Evolutionary conservation across 2,797 vertebrate species (phyloP).

Genomic region (Squalus acanthias): DNA sequence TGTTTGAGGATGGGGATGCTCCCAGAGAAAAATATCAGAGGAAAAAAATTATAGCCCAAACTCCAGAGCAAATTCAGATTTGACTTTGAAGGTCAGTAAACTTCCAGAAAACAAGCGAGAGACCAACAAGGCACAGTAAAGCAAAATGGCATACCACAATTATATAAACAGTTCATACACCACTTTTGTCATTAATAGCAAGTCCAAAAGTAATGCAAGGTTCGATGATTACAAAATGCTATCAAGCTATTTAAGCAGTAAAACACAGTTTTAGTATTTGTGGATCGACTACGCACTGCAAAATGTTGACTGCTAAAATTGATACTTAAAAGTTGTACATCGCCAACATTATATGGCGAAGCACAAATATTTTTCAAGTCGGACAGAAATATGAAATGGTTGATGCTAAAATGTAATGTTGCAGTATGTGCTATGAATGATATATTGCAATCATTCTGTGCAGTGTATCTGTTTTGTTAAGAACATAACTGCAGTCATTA

Average conservation of each 20-base stretch:
- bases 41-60: not conserved
- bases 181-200: not conserved
- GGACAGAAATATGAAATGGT: not conserved
- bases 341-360: not conserved
- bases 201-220: not conserved
- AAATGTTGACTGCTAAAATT: not conserved
- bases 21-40: not conserved
- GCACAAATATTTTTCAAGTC: not conserved
- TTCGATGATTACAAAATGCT: not conserved
- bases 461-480: not conserved
- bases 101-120: not conserved
- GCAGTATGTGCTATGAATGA: not conserved
- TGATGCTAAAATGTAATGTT: not conserved
- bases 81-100: not conserved
- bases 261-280: constrained; percentile 41
- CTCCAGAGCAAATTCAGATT: not conserved
- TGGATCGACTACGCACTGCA: not conserved
- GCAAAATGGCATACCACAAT: not conserved
- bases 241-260: constrained; percentile 13
- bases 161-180: not conserved
- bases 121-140: not conserved
- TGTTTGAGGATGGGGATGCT: not conserved
- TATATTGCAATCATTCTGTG: not conserved
- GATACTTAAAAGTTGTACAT: not conserved
- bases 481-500: not conserved